Conservation (phyloP, 2,113 vertebrate species). For the Oxygymnocypris stewartii region DNA sequence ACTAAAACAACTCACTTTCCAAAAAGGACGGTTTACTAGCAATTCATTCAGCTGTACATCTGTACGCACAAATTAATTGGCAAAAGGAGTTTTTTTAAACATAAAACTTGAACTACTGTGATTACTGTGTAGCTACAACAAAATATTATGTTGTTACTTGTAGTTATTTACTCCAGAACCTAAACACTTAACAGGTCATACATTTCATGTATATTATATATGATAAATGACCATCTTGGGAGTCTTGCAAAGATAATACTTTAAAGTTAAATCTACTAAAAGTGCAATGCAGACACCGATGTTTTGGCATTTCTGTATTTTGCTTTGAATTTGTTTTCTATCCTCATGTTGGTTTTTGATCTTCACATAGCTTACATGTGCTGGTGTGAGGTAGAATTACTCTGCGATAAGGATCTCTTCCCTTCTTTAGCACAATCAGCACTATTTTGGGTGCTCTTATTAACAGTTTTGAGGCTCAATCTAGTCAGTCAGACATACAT, state of each 20-base stretch:
- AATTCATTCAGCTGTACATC: not conserved
- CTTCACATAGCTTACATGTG: not conserved
- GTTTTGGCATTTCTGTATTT: not conserved
- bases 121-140: not conserved
- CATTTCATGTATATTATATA: not conserved
- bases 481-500: not conserved
- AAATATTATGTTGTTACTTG: not conserved
- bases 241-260: not conserved
- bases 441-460: not conserved
- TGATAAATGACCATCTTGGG: not conserved
- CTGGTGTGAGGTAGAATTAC: not conserved
- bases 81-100: not conserved
- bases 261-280: not conserved
- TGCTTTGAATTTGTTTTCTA: not conserved
- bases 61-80: not conserved
- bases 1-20: not conserved
- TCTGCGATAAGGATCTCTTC: constrained; percentile 1
- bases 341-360: not conserved
- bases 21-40: not conserved
- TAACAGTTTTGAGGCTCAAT: not conserved
- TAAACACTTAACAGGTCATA: not conserved
- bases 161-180: not conserved
- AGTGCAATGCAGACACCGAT: not conserved
- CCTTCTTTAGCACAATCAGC: not conserved
- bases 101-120: not conserved